A percentile compares a stretch with the other conserved stretches of the same genome.
phyloP scores from a whole-genome alignment of 2,888 invertebrate genomes.

The Hipparchia semele region DNA sequence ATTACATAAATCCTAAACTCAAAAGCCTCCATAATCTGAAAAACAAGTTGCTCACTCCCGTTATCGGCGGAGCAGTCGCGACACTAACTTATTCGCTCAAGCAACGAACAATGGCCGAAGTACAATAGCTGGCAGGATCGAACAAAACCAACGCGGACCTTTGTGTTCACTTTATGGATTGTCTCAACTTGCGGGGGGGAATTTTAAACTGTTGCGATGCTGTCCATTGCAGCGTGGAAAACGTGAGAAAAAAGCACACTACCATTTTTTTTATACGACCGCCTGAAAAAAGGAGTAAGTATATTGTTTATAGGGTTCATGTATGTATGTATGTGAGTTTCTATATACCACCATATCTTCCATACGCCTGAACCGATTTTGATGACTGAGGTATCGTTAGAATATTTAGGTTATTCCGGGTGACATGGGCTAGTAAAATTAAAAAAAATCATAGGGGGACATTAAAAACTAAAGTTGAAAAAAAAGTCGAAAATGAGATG shows the following conservation, averaged over 20 bases:
- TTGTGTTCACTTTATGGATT: slow-evolving; percentile 48
- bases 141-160: slow-evolving; percentile 46
- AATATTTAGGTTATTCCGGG: no score
- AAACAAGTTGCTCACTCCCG: slow-evolving; percentile 17
- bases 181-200: slow-evolving; percentile 39
- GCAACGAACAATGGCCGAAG: slow-evolving; percentile 46
- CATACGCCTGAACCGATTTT: no score
- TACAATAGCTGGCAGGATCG: slow-evolving; percentile 48
- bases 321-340: no score
- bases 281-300: no score
- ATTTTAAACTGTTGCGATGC: slow-evolving; percentile 40
- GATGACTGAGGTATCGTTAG: no score
- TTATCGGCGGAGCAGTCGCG: slow-evolving; percentile 43
- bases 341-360: no score
- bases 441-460: no score
- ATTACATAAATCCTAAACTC: neutral
- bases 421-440: no score
- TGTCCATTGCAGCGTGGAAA: slow-evolving; percentile 20
- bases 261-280: no score
- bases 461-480: no score
- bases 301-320: no score
- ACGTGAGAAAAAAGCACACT: neutral
- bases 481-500: no score
- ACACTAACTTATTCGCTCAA: slow-evolving; percentile 50
- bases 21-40: neutral